These are phyloP conservation scores for Eristalinus sepulchralis DNA, from an alignment of 2,888 invertebrate genomes.

Conservation along the genomic window DNA sequence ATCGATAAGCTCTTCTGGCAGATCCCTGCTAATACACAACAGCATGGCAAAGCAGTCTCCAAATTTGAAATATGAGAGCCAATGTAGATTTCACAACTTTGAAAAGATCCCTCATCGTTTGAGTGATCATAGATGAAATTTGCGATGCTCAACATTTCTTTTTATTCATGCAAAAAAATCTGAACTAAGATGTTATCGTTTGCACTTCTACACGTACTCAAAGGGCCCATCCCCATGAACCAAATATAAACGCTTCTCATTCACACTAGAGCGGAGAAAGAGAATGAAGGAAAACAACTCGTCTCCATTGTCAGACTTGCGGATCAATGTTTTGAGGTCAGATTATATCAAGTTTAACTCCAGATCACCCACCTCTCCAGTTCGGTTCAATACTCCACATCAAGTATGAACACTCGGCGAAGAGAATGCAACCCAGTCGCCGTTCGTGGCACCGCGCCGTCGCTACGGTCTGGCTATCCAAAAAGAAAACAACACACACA, in stretches of 20 bases:
- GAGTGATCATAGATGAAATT: too few relatives aligned
- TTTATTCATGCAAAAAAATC: too few relatives aligned
- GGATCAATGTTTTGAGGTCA: constrained; percentile 51
- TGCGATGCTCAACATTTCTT: too few relatives aligned
- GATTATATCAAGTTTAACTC: constrained; percentile 44
- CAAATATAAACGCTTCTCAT: background rate
- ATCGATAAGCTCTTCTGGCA: too few relatives aligned
- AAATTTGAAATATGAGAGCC: too few relatives aligned
- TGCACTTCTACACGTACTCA: background rate
- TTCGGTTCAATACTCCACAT: constrained; percentile 48
- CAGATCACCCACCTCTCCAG: constrained; percentile 26
- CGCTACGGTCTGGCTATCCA: constrained; percentile 57
- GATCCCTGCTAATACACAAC: too few relatives aligned
- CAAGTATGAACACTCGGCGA: background rate
- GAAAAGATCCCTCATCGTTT: too few relatives aligned
- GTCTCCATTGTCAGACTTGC: background rate
- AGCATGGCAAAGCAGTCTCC: too few relatives aligned
- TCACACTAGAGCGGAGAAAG: background rate
- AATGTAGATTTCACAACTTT: too few relatives aligned
- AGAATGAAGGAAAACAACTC: background rate
- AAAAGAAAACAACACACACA: background rate
- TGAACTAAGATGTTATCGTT: too few relatives aligned
- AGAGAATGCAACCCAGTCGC: constrained; percentile 17
- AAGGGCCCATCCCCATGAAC: constrained; percentile 6
- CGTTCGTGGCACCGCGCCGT: constrained; percentile 12